Evolutionary conservation across 1,140 invertebrate genomes (phyloP), one percentile per base, ranked within the genome.

Genomic region (Micrasema longulum): DNA sequence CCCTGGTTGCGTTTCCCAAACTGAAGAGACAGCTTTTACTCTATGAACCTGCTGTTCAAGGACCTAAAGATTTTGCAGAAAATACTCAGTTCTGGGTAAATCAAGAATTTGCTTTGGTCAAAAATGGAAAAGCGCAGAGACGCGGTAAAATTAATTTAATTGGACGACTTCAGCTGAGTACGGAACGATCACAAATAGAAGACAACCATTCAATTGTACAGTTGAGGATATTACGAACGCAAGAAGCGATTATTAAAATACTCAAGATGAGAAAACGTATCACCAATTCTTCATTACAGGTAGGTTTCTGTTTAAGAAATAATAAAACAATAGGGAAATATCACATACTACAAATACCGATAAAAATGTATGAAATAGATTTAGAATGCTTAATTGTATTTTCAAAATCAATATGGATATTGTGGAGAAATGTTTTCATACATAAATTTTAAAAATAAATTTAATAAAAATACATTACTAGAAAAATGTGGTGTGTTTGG

Each of bases 241-340:
- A 98, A 90, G 97, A 99, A 85, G 97, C 96, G n/a, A 97, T 99
- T 72, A 98, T 99, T 72, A 99, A 99, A 84, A 99, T 99, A 65
- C 88, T 99, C 81, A 99, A 99, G 83, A 99, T 98, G 95, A 88
- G 97, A 64, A 99, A 99, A 83, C 89, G 90, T 45, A 96, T 98
- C 55, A 93, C 92, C 14, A 98, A 98, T 82, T 94, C 93, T 52
- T 94, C 97, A 74, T 85, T 99, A 50, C 97, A 99, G 82, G 87
- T 88, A 41, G 57, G 53, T 71, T 31, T n/a, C n/a, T n/a, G n/a
- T n/a, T n/a, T n/a, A n/a, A n/a, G n/a, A n/a, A n/a, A n/a, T n/a
- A n/a, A n/a, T n/a, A n/a, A n/a, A n/a, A n/a, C n/a, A n/a, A n/a
- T n/a, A n/a, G n/a, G n/a, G n/a, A n/a, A n/a, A n/a, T n/a, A n/a